Evolutionary conservation across 2,113 vertebrate genomes (phyloP).

Genomic region (Struthio camelus): DNA sequence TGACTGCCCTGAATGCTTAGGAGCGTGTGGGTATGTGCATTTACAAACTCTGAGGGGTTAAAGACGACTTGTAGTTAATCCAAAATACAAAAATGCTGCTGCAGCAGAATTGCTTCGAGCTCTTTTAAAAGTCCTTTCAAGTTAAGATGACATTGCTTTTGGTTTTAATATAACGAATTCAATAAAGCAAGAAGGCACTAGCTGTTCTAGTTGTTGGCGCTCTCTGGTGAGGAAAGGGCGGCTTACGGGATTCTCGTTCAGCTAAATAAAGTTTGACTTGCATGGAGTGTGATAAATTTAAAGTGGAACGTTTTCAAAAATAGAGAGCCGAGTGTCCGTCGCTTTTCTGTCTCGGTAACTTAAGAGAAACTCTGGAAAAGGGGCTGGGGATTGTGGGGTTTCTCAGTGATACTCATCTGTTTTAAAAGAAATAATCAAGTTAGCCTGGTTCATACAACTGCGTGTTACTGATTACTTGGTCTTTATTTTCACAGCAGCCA

Average conservation of each 20-base stretch:
- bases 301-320: background rate
- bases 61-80: slow-evolving; percentile 58
- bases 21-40: background rate
- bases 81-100: slow-evolving; percentile 47
- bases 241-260: slow-evolving; percentile 12
- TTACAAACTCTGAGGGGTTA: slow-evolving; percentile 51
- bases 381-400: background rate
- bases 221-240: slow-evolving; percentile 38
- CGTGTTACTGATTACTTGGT: background rate
- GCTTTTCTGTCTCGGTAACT: slow-evolving; percentile 9
- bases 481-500: fast-evolving
- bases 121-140: slow-evolving; percentile 66
- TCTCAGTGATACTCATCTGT: background rate
- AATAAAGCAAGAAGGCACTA: slow-evolving; percentile 55
- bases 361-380: background rate
- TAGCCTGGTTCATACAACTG: background rate
- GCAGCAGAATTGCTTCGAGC: slow-evolving; percentile 60
- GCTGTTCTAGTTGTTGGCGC: slow-evolving; percentile 40
- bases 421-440: background rate
- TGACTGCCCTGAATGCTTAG: background rate
- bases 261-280: slow-evolving; percentile 51
- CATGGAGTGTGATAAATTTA: slow-evolving; percentile 20
- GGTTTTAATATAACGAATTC: slow-evolving; percentile 53
- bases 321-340: background rate
- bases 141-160: slow-evolving; percentile 61